phyloP scores from a whole-genome alignment of 2,888 invertebrate genomes.

The Ditula angustiorana region DNA sequence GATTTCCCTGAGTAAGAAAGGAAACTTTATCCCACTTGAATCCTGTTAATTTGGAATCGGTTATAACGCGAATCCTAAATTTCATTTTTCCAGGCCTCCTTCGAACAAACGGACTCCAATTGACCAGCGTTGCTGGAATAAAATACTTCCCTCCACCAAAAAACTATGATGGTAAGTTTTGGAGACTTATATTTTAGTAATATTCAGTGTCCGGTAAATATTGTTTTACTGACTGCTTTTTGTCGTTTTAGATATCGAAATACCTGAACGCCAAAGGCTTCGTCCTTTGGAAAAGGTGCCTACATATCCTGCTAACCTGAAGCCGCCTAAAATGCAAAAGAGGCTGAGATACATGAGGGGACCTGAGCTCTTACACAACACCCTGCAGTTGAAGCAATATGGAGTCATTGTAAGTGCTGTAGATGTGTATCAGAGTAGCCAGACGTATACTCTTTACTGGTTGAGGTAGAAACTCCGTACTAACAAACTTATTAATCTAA shows the following conservation, averaged over 20 bases:
- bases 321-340: constrained; percentile 94
- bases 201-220: neutral
- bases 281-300: constrained; percentile 91
- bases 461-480: no score
- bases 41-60: neutral
- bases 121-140: constrained; percentile 78
- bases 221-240: constrained; percentile 1
- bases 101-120: constrained; percentile 60
- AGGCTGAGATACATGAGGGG: constrained; percentile 94
- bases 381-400: constrained; percentile 95
- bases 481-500: no score
- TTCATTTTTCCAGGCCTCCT: constrained; percentile 59
- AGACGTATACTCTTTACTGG: no score
- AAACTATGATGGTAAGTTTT: constrained; percentile 87
- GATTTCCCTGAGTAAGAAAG: constrained; percentile 47
- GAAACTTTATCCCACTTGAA: neutral
- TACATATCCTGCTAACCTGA: constrained; percentile 86
- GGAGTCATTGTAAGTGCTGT: constrained; percentile 95
- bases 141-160: constrained; percentile 89
- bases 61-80: neutral
- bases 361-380: constrained; percentile 94
- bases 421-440: no score
- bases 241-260: constrained; percentile 87
- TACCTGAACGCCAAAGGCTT: constrained; percentile 90
- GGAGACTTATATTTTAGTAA: constrained; percentile 23